These are phyloP conservation scores for Mustela lutreola DNA, from an alignment of 2,113 vertebrate genomes.

Conservation along the genomic window DNA sequence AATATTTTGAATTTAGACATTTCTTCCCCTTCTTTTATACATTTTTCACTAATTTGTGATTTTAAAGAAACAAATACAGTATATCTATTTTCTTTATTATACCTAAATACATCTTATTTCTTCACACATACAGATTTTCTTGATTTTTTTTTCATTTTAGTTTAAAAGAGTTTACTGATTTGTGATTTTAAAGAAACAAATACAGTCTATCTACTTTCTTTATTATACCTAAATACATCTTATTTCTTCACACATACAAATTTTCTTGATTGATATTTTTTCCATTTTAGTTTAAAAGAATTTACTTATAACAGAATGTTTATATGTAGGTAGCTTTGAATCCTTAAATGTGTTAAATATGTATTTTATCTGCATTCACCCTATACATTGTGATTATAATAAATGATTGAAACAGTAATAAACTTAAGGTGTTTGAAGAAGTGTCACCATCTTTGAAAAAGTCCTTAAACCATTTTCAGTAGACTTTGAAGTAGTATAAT, in stretches of 20 bases:
- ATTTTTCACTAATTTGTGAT: constrained; percentile 29
- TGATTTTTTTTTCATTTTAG: constrained; percentile 48
- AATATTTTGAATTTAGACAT: background rate
- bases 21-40: background rate
- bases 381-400: constrained; percentile 12
- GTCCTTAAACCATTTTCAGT: constrained; percentile 42
- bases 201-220: background rate
- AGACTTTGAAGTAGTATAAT: constrained; percentile 29
- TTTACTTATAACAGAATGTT: constrained; percentile 39
- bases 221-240: background rate
- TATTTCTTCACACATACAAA: background rate
- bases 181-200: background rate
- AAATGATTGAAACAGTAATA: constrained; percentile 52
- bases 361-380: constrained; percentile 38
- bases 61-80: background rate
- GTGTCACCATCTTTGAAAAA: background rate
- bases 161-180: constrained; percentile 54
- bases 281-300: constrained; percentile 55
- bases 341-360: constrained; percentile 19
- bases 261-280: constrained; percentile 31
- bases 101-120: constrained; percentile 18
- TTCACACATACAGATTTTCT: background rate
- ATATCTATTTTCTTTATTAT: background rate
- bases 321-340: background rate
- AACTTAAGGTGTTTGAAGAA: constrained; percentile 6